Base-by-base conservation (phyloP, 2,888 invertebrate genomes). In the Camptogramma bilineatum region DNA sequence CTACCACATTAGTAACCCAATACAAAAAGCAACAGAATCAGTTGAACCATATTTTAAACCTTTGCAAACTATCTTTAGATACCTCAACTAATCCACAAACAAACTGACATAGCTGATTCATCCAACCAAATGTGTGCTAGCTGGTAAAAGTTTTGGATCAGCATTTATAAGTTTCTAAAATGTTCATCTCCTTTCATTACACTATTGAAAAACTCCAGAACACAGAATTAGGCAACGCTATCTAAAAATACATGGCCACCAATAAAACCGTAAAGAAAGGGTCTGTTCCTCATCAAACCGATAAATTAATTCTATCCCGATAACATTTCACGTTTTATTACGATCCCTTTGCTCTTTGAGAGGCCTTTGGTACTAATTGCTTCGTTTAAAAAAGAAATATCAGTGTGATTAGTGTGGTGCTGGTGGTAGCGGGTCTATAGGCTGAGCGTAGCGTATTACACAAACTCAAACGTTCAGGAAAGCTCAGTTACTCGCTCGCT, bases 301-400 rank as follows among this genome's bases (percentile, higher is more conserved):
- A 68, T 70, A 68, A 85, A 86, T 85, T 84, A 81, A 81, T 80
- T 79, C 80, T 80, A 77, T 75, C 74, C 81, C 79, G 82, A 88
- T 87, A 86, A 80, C 75, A 75, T 78, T 80, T 83, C 85, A 81
- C 78, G 8, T 83, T 86, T 83, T 81, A 79, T 81, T 81, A 73
- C 74, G 79, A 74, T 81, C 79, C 81, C 78, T 75, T 76, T 78
- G 79, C 85, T 82, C 86, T 88, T 88, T 87, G 84, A 85, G 63
- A 65, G 85, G 81, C 77, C 82, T 82, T 81, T 80, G 79, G 72
- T 83, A 86, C 88, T 91, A 91, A 91, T 91, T 91, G 91, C 90
- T 90, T 84, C 82, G 82, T 81, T 85, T 85, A 82, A 88, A 90
- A 87, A 87, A 80, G 84, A 70, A 86, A 87, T 85, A 86, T 82